Evolutionary conservation across 1,140 invertebrate genomes (phyloP).

Genomic region (Bombus turneri): DNA sequence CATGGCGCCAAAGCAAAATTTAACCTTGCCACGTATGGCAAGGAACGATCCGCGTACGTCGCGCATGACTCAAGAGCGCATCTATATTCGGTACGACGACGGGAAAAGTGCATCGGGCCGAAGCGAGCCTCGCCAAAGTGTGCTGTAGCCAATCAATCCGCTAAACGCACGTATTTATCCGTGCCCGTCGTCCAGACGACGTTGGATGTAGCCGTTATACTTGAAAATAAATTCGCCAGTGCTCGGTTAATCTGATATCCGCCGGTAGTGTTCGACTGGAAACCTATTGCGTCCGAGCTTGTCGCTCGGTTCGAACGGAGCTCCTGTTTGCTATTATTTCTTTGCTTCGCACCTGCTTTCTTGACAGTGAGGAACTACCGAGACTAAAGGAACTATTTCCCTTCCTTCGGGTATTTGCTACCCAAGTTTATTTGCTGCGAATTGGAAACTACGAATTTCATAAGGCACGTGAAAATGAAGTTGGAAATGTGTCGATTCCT

Average conservation of each 20-base stretch:
- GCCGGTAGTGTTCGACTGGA: conserved; percentile 39
- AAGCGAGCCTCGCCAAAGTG: conserved; percentile 71
- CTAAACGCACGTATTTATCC: conserved; percentile 73
- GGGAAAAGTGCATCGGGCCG: conserved; percentile 54
- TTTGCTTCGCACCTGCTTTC: not conserved
- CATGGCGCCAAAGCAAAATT: conserved; percentile 13
- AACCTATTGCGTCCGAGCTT: conserved; percentile 27
- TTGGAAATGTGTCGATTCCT: not conserved
- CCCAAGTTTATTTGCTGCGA: not conserved
- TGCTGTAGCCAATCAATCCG: conserved; percentile 75
- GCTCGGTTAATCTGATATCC: conserved; percentile 54
- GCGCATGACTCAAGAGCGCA: conserved; percentile 49
- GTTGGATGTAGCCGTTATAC: conserved; percentile 52
- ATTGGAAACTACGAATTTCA: not conserved
- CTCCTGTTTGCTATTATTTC: conserved; percentile 39
- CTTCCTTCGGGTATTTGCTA: not conserved
- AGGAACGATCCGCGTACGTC: conserved; percentile 43
- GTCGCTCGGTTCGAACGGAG: conserved; percentile 1
- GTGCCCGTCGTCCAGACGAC: conserved; percentile 55
- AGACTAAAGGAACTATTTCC: no score
- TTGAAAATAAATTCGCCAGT: conserved; percentile 69
- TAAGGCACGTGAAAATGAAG: not conserved
- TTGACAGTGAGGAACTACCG: no score
- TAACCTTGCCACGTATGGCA: conserved; percentile 50
- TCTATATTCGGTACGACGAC: conserved; percentile 64